Evolutionary conservation across 1,140 invertebrate species (phyloP).

Genomic region (Anthonomus grandis): DNA sequence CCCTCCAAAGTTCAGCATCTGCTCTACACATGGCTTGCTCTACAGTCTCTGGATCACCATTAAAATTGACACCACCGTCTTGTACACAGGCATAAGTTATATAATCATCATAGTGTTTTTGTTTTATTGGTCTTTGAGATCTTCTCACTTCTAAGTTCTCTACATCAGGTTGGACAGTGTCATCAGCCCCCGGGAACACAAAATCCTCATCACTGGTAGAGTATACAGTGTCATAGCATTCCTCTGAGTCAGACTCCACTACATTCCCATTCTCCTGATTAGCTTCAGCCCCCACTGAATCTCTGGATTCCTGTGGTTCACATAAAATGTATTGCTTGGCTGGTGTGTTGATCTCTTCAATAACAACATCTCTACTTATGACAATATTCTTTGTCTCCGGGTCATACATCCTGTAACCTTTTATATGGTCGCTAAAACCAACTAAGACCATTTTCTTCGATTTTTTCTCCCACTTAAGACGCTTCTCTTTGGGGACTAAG

Average conservation of each 20-base stretch:
- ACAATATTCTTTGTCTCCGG: conserved; percentile 31
- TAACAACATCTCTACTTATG: conserved; percentile 40
- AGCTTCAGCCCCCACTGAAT: no score
- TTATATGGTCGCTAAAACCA: conserved; percentile 26
- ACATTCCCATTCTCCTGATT: not conserved
- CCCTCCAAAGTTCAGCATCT: conserved; percentile 36
- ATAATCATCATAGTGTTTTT: conserved; percentile 25
- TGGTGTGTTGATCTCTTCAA: no score
- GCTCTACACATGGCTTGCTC: conserved; percentile 32
- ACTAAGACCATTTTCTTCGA: conserved; percentile 33
- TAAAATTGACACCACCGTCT: no score
- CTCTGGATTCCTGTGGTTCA: no score
- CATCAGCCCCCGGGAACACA: not conserved
- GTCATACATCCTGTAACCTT: conserved; percentile 36
- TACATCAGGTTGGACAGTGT: not conserved
- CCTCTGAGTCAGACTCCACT: not conserved
- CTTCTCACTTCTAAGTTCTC: conserved; percentile 5
- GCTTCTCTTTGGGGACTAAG: conserved; percentile 36
- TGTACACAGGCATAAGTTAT: conserved; percentile 18
- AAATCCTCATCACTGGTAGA: not conserved
- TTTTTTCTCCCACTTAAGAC: conserved; percentile 35
- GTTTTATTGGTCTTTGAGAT: conserved; percentile 22
- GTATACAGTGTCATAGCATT: not conserved
- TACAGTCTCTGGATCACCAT: conserved; percentile 20
- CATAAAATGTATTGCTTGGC: no score